Percentiles rank a stretch among this genome's conserved stretches.
phyloP scores from a whole-genome alignment of 2,797 vertebrate genomes.

The Pterois miles region DNA sequence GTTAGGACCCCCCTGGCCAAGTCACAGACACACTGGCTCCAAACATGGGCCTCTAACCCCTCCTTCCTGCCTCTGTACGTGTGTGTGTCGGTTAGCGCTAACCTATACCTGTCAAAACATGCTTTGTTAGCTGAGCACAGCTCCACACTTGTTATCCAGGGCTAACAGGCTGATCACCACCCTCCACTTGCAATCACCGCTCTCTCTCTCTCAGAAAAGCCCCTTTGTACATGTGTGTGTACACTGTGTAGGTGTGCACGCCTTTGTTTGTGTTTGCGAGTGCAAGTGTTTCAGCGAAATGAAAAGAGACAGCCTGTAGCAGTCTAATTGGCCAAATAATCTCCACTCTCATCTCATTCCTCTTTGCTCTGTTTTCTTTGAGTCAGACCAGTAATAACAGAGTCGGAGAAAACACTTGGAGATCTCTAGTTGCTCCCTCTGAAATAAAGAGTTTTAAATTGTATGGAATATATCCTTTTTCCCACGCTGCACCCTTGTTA shows the following conservation, averaged over 20 bases:
- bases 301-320: constrained; percentile 39
- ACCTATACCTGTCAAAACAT: constrained; percentile 80
- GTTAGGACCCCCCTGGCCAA: constrained; percentile 70
- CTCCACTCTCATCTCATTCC: constrained; percentile 27
- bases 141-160: constrained; percentile 64
- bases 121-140: constrained; percentile 67
- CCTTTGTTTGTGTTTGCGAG: constrained; percentile 19
- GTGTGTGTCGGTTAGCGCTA: constrained; percentile 48
- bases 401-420: constrained; percentile 32
- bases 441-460: constrained; percentile 49
- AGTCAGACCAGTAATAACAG: constrained; percentile 50
- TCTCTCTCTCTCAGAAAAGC: constrained; percentile 46
- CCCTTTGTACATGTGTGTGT: constrained; percentile 40
- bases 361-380: constrained; percentile 40
- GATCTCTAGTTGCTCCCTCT: constrained; percentile 45
- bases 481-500: constrained; percentile 54
- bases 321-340: constrained; percentile 64
- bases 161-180: constrained; percentile 71
- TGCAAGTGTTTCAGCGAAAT: constrained; percentile 37
- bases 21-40: constrained; percentile 84
- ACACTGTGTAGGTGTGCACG: constrained; percentile 33
- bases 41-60: constrained; percentile 68
- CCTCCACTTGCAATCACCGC: constrained; percentile 53
- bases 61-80: constrained; percentile 56
- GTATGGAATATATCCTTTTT: constrained; percentile 35